Percentiles rank a stretch among this genome's conserved stretches.
These are phyloP conservation scores for Glyptemys insculpta DNA, from an alignment of 2,797 vertebrate genomes.

Conservation along the genomic window DNA sequence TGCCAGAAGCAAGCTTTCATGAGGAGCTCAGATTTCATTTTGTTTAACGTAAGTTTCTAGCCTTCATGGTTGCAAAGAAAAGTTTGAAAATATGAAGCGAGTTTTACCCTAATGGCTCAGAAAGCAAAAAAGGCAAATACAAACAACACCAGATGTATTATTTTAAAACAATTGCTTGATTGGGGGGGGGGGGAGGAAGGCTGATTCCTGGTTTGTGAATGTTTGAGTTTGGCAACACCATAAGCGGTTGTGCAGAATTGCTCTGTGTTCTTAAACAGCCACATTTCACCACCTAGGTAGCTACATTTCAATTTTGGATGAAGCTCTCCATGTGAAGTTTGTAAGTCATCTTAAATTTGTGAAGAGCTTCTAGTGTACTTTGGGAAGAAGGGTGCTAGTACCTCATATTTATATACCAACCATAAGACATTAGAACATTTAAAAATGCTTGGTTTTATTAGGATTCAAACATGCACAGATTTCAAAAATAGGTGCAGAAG, in stretches of 20 bases:
- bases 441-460: background rate
- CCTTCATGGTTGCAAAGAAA: background rate
- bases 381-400: background rate
- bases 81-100: background rate
- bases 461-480: background rate
- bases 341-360: conserved; percentile 62
- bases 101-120: background rate
- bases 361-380: conserved; percentile 17
- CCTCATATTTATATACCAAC: background rate
- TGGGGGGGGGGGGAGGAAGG: background rate
- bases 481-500: conserved; percentile 26
- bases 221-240: background rate
- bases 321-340: conserved; percentile 15
- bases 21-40: background rate
- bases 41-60: background rate
- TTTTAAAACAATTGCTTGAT: conserved; percentile 35
- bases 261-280: background rate
- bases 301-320: conserved; percentile 53
- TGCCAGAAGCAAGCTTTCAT: background rate
- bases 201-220: background rate
- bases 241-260: background rate
- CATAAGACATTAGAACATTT: conserved; percentile 40
- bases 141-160: background rate
- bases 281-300: rapidly evolving
- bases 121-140: conserved; percentile 13